Evolutionary conservation across 2,888 invertebrate genomes (phyloP).

Genomic region (Stenolophus ochropezus): DNA sequence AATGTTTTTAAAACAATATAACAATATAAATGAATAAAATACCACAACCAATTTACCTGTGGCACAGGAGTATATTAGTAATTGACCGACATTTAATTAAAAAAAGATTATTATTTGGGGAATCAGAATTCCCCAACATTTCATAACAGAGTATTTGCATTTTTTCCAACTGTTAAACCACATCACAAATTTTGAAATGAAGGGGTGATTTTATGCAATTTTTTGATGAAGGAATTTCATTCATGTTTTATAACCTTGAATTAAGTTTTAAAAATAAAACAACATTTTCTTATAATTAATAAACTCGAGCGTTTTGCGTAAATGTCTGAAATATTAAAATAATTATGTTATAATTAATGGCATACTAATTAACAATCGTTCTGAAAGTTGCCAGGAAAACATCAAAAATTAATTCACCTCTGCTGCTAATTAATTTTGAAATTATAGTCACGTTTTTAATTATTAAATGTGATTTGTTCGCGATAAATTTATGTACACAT

Average conservation of each 20-base stretch:
- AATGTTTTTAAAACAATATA: too few species aligned
- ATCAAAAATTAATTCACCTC: conserved; percentile 9
- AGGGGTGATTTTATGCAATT: neutral
- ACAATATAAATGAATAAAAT: too few species aligned
- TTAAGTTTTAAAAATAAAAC: too few species aligned
- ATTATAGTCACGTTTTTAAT: conserved; percentile 37
- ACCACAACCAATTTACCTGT: too few species aligned
- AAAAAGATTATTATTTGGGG: neutral
- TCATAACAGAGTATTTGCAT: neutral
- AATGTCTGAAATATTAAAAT: neutral
- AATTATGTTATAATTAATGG: neutral
- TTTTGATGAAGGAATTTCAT: neutral
- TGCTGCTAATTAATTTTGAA: neutral
- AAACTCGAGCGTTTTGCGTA: neutral
- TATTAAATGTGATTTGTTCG: conserved; percentile 12
- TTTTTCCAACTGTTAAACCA: neutral
- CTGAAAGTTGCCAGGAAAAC: too few species aligned
- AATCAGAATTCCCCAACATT: neutral
- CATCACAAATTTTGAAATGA: neutral
- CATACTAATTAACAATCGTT: conserved; percentile 7
- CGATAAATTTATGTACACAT: conserved; percentile 9
- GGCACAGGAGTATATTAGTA: too few species aligned
- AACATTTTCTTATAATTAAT: too few species aligned
- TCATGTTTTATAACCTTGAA: neutral
- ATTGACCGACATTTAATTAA: neutral